A percentile compares a stretch with the other conserved stretches of the same genome.
Evolutionary conservation across 1,140 invertebrate genomes (phyloP).

Genomic region (Sesamia nonagrioides): DNA sequence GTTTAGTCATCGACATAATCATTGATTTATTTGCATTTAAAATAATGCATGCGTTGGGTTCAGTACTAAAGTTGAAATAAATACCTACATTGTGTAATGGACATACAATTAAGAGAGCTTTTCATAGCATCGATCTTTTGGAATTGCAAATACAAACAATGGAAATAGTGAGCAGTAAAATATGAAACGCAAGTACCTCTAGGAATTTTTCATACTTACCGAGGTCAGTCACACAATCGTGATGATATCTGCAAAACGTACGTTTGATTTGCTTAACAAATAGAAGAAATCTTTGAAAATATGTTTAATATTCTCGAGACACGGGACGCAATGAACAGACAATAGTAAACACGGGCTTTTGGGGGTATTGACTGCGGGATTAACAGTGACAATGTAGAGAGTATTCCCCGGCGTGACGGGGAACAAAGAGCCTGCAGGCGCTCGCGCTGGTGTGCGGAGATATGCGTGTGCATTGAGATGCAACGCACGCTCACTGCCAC

Average conservation of each 20-base stretch:
- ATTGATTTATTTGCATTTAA: slow-evolving; percentile 56
- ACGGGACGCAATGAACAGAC: slow-evolving; percentile 54
- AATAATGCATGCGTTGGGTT: slow-evolving; percentile 21
- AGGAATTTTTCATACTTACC: slow-evolving; percentile 16
- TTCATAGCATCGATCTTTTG: not conserved
- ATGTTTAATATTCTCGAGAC: slow-evolving; percentile 53
- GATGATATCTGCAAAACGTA: slow-evolving; percentile 41
- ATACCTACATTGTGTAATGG: slow-evolving; percentile 15
- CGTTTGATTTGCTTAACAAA: slow-evolving; percentile 53
- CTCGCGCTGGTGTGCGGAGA: slow-evolving; percentile 61
- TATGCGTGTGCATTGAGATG: slow-evolving; percentile 69
- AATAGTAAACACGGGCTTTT: slow-evolving; percentile 60
- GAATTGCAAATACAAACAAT: not conserved
- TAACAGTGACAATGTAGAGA: slow-evolving; percentile 57
- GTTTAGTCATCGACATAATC: slow-evolving; percentile 59
- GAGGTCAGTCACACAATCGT: slow-evolving; percentile 37
- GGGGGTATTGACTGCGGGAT: slow-evolving; percentile 66
- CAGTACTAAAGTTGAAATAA: slow-evolving; percentile 8
- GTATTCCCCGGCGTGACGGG: slow-evolving; percentile 61
- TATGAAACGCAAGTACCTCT: not conserved
- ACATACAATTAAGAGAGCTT: not conserved
- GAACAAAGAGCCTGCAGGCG: slow-evolving; percentile 62
- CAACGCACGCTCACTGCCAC: slow-evolving; percentile 66
- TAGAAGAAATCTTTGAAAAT: slow-evolving; percentile 48
- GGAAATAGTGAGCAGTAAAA: slow-evolving; percentile 15